Evolutionary conservation across 2,113 vertebrate genomes (phyloP), one percentile per base, ranked within the genome.

Genomic region (Polypterus bichir): DNA sequence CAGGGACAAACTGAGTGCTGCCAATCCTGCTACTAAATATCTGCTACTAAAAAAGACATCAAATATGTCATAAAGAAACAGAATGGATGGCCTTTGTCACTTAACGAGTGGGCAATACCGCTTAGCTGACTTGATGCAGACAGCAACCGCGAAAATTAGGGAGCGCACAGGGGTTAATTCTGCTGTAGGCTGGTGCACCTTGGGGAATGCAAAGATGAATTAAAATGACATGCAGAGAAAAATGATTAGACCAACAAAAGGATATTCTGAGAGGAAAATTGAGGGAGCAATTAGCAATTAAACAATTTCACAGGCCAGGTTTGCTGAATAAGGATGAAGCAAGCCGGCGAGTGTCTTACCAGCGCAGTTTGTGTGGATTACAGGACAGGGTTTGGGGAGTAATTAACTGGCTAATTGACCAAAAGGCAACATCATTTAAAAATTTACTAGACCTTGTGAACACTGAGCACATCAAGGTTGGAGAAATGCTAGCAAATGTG

Each of bases 361-460:
- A 44, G 70, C 63, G 70, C 66, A 74, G 64, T 83, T 83, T 80
- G 74, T 71, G 70, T 63, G 70, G 57, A 70, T 71, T 74, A 71
- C 64, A 83, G 81, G 46, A 59, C 80, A 76, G 75, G 73, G 84
- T 82, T 78, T 81, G 84, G 83, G 82, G 76, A 78, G 76, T 78
- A 82, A 86, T 85, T 83, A 81, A 84, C 84, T 75, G 81, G 72
- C 76, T 82, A 84, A 85, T 84, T 83, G 83, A 77, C 76, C 80
- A 65, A 71, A 68, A 73, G 79, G 27, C 27, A 27, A 27, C 27
- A 27, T 27, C 27, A 27, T 27, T 27, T 27, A 27, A 27, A 27
- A 27, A 27, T 27, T 27, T 27, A 1, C 27, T 27, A 27, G 27
- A 27, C 27, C 27, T 27, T 27, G 27, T 27, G 27, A 27, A 27